These are phyloP conservation scores for Plutomurus gul DNA, from an alignment of 1,140 invertebrate species.

Conservation along the genomic window DNA sequence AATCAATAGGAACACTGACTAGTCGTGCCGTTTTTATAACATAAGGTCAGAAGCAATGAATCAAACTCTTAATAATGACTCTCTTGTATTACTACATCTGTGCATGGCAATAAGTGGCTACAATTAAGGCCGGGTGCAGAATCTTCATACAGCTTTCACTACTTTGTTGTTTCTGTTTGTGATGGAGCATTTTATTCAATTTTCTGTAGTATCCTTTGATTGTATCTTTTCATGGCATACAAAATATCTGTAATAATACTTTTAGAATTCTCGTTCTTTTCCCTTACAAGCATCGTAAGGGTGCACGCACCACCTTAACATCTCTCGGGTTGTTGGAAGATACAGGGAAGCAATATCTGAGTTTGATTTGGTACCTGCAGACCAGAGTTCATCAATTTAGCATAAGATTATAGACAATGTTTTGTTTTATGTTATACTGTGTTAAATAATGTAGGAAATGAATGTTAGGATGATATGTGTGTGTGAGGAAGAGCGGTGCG, in stretches of 20 bases:
- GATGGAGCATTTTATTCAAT: no score
- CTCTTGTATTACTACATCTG: conserved; percentile 3
- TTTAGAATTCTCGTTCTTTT: no score
- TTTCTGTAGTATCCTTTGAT: no score
- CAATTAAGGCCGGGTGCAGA: no score
- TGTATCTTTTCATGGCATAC: no score
- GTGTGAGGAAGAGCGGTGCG: not conserved
- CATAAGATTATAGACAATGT: not conserved
- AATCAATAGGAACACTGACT: conserved; percentile 14
- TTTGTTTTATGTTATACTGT: not conserved
- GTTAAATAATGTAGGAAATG: not conserved
- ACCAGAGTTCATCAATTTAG: not conserved
- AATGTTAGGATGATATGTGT: not conserved
- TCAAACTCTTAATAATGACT: conserved; percentile 33
- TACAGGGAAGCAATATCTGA: not conserved
- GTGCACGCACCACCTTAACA: no score
- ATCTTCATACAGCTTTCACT: no score
- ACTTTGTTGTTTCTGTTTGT: no score
- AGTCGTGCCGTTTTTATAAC: not conserved
- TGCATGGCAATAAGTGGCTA: no score
- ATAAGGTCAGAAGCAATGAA: conserved; percentile 28
- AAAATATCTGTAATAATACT: no score
- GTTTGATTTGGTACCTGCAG: not conserved
- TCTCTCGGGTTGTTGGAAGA: no score
- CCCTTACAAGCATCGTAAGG: no score